Percentiles rank a stretch among this genome's conserved stretches.
phyloP scores from a whole-genome alignment of 2,888 invertebrate species.

The Acronicta leporina region DNA sequence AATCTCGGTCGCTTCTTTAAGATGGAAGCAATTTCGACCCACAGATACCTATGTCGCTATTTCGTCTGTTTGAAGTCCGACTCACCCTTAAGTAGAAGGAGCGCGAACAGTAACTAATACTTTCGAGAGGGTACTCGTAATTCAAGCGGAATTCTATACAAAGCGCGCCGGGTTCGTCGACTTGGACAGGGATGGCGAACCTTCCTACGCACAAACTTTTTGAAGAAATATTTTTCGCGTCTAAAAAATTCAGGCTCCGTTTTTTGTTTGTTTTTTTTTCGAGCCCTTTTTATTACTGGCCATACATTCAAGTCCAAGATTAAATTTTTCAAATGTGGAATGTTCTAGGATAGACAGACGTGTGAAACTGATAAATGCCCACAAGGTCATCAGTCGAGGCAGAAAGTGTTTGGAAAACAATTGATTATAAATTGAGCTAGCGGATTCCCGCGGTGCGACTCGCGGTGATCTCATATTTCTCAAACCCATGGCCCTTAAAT shows the following conservation, averaged over 20 bases:
- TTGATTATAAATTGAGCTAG: too few relatives aligned
- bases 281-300: neutral
- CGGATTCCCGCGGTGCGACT: too few relatives aligned
- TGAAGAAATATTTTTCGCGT: neutral
- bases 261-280: neutral
- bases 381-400: too few relatives aligned
- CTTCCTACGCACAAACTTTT: slow-evolving; percentile 3
- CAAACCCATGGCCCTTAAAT: too few relatives aligned
- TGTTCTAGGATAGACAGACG: neutral
- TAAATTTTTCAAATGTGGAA: neutral
- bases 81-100: slow-evolving; percentile 26
- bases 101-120: slow-evolving; percentile 55
- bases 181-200: slow-evolving; percentile 41
- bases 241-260: neutral
- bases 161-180: slow-evolving; percentile 44
- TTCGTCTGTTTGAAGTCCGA: slow-evolving; percentile 43
- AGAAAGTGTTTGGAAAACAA: too few relatives aligned
- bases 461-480: too few relatives aligned
- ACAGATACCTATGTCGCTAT: slow-evolving; percentile 9
- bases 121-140: slow-evolving; percentile 57
- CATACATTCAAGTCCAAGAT: neutral
- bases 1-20: neutral
- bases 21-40: slow-evolving; percentile 16
- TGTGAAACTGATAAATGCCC: too few relatives aligned
- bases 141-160: slow-evolving; percentile 57